These are phyloP conservation scores for Lamprologus callipterus DNA, from an alignment of 2,113 vertebrate genomes.

Conservation along the genomic window DNA sequence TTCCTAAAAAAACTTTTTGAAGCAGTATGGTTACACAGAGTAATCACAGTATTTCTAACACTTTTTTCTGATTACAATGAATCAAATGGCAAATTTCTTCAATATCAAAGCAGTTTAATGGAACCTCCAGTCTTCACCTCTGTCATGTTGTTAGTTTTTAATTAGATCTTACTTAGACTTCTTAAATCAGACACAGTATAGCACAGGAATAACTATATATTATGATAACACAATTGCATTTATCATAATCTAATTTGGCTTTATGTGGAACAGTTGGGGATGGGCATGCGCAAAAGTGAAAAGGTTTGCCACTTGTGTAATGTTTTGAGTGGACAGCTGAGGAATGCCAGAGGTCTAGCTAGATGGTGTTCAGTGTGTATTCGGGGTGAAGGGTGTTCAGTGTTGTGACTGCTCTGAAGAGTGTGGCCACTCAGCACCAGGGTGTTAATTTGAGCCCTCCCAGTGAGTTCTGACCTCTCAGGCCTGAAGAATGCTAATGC, in stretches of 20 bases:
- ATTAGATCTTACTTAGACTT: background rate
- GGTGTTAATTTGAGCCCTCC: constrained; percentile 62
- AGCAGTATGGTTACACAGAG: background rate
- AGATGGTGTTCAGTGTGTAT: background rate
- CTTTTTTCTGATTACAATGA: background rate
- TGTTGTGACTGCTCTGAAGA: constrained; percentile 47
- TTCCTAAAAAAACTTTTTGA: background rate
- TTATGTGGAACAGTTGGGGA: background rate
- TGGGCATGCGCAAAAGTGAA: background rate
- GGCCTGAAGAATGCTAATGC: constrained; percentile 49
- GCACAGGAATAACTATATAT: background rate
- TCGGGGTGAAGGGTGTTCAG: background rate
- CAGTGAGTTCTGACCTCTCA: constrained; percentile 13
- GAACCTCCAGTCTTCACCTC: background rate
- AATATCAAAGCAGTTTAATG: background rate
- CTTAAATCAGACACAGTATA: background rate
- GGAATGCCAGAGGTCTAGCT: constrained; percentile 16
- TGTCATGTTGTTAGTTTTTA: background rate
- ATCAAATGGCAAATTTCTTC: background rate
- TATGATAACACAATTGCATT: background rate
- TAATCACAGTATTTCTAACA: background rate
- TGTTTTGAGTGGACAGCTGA: constrained; percentile 50
- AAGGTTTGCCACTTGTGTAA: background rate
- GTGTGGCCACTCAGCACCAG: constrained; percentile 52
- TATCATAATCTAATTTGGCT: background rate